A percentile compares a stretch with the other conserved stretches of the same genome.
Conservation (phyloP, 2,797 vertebrate species). For the Sternotherus odoratus region DNA sequence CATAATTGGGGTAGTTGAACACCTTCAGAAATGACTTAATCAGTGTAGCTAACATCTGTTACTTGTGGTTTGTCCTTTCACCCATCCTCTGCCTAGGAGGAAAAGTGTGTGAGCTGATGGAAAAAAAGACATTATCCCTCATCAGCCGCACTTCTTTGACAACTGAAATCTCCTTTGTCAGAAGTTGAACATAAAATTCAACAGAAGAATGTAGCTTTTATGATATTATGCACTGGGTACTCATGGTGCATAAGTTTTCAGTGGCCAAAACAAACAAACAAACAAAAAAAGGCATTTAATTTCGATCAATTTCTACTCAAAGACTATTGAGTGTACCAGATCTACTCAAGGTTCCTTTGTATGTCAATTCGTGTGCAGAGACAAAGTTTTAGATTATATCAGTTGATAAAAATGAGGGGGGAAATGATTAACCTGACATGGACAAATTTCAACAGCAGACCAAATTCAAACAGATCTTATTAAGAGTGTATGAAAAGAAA, state of each 20-base stretch:
- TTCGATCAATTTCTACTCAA: background rate
- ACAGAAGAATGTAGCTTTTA: background rate
- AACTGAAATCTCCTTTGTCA: background rate
- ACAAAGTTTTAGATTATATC: background rate
- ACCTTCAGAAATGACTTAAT: background rate
- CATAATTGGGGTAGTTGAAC: background rate
- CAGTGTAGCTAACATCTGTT: background rate
- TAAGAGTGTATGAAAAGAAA: background rate
- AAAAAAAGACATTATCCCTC: background rate
- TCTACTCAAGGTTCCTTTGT: background rate
- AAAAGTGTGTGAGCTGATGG: background rate
- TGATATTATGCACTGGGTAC: background rate
- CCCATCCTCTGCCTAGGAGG: background rate
- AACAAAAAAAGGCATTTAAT: background rate
- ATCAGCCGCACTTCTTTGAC: background rate
- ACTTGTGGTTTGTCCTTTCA: background rate
- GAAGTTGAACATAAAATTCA: background rate
- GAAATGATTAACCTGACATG: background rate
- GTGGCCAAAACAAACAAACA: background rate
- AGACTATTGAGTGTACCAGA: background rate
- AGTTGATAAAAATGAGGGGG: background rate
- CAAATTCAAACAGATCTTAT: background rate
- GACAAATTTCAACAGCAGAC: background rate
- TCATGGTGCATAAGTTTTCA: background rate
- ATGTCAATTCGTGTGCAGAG: background rate